Evolutionary conservation across 2,888 invertebrate genomes (phyloP).

Genomic region (Yponomeuta cagnagella): DNA sequence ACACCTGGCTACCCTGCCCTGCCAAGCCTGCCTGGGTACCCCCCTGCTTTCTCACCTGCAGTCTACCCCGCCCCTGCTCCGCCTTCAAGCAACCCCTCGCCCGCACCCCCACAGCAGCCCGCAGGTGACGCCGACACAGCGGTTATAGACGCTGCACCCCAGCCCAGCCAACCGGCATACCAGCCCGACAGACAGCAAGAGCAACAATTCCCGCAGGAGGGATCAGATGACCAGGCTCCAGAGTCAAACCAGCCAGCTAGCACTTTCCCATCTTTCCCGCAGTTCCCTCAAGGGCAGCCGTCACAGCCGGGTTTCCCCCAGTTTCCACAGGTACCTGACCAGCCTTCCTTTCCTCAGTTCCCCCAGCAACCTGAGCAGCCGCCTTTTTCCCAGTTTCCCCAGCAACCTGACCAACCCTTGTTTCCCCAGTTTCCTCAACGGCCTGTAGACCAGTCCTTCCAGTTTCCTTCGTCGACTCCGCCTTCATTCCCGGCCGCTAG

Average conservation of each 20-base stretch:
- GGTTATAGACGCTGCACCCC: constrained; percentile 60
- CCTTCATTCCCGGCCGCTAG: constrained; percentile 39
- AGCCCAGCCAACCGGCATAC: constrained; percentile 24
- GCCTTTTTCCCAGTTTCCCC: constrained; percentile 32
- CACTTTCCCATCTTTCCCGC: constrained; percentile 16
- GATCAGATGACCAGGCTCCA: not conserved
- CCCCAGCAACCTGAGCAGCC: constrained; percentile 30
- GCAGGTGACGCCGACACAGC: constrained; percentile 52
- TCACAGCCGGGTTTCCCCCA: constrained; percentile 32
- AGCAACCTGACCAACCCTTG: constrained; percentile 26
- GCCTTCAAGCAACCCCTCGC: constrained; percentile 1
- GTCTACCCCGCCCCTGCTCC: constrained; percentile 5
- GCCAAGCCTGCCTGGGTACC: constrained; percentile 38
- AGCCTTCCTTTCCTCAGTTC: constrained; percentile 29
- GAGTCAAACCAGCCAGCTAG: not conserved
- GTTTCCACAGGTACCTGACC: constrained; percentile 31
- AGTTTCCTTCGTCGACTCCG: constrained; percentile 39
- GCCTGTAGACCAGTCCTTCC: constrained; percentile 28
- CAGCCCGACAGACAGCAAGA: constrained; percentile 19
- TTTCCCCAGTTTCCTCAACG: constrained; percentile 27
- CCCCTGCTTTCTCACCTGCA: constrained; percentile 19
- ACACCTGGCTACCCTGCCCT: constrained; percentile 40
- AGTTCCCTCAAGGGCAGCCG: constrained; percentile 26
- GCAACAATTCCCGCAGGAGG: constrained; percentile 18
- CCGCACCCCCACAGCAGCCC: constrained; percentile 22